A percentile compares a stretch with the other conserved stretches of the same genome.
Conservation (phyloP, 2,888 invertebrate species). For the Thumatha senex region DNA sequence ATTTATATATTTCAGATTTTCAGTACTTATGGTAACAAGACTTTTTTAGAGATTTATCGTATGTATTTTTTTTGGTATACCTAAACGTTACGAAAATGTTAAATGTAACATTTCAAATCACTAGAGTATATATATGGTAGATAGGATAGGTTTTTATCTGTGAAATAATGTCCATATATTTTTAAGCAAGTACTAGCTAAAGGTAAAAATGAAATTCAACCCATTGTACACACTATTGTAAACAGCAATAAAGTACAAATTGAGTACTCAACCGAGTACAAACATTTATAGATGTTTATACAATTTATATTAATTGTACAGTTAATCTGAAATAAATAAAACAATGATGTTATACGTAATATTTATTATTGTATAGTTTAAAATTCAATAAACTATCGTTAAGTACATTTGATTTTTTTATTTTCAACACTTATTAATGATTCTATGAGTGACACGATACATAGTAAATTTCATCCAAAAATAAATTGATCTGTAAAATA, state of each 20-base stretch:
- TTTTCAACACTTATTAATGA: background rate
- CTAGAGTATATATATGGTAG: too few relatives aligned
- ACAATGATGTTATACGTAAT: conserved; percentile 34
- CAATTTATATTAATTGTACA: background rate
- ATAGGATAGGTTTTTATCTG: too few relatives aligned
- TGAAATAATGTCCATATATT: too few relatives aligned
- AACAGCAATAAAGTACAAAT: too few relatives aligned
- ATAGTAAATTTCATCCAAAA: background rate
- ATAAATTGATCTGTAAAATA: background rate
- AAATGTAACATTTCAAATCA: too few relatives aligned
- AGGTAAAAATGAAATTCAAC: too few relatives aligned
- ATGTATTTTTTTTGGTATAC: too few relatives aligned
- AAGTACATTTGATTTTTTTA: conserved; percentile 15
- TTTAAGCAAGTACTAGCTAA: too few relatives aligned
- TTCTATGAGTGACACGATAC: background rate
- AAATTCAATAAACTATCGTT: conserved; percentile 36
- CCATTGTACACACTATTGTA: too few relatives aligned
- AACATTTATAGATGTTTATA: background rate
- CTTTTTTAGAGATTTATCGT: too few relatives aligned
- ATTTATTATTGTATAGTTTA: conserved; percentile 45
- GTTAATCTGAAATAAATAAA: conserved; percentile 21
- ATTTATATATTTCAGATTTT: conserved; percentile 8
- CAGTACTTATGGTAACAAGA: conserved; percentile 1
- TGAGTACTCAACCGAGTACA: too few relatives aligned
- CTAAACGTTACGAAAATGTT: too few relatives aligned